Base-by-base conservation (phyloP, 2,797 vertebrate genomes). In the Scolopax rusticola region DNA sequence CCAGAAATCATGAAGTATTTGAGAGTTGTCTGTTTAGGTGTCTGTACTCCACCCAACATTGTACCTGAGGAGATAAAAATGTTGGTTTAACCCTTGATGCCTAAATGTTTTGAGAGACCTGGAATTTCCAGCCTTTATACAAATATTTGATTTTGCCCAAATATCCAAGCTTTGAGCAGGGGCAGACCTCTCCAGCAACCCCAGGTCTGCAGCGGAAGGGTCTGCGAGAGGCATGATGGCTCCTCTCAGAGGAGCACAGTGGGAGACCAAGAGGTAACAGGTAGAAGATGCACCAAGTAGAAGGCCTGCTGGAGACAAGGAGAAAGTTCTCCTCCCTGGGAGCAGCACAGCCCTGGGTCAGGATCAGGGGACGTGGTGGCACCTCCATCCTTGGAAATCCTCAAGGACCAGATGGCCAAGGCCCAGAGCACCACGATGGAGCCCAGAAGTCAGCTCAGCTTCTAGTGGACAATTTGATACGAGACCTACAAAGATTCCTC, bases 141-240 rank as follows among this genome's bases (percentile, higher is more conserved):
- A 14, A 2, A 2, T 1, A 7, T 23, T 23, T 56, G 61, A 60
- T 20, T 30, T 36, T 33, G 36, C 28, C 57, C 48, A 51, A 38
- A 48, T 3, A 23, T 6, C 38, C 3, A 14, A 76, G 50, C n/a
- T 79, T 17, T 53, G 16, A 6, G 0, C 11, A 4, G 38, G 36
- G 41, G 3, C 47, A 50, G 12, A 21, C 7, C 24, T 30, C 67
- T 53, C 38, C 75, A 74, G 50, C 60, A 33, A 4, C 5, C 1
- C 30, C 27, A 16, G 41, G 8, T 5, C 43, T 32, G 60, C 27
- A 53, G 38, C 6, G 14, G 53, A 4, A 10, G 57, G 73, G 28
- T 15, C 43, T 25, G 33, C 0, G 3, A 61, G 61, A 50, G 12
- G 18, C 2, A 12, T 0, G 0, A 16, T 1, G 8, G 57, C 40